Percentiles rank a stretch among this genome's conserved stretches.
Conservation (phyloP, 1,140 invertebrate species). For the Acromyrmex charruanus region DNA sequence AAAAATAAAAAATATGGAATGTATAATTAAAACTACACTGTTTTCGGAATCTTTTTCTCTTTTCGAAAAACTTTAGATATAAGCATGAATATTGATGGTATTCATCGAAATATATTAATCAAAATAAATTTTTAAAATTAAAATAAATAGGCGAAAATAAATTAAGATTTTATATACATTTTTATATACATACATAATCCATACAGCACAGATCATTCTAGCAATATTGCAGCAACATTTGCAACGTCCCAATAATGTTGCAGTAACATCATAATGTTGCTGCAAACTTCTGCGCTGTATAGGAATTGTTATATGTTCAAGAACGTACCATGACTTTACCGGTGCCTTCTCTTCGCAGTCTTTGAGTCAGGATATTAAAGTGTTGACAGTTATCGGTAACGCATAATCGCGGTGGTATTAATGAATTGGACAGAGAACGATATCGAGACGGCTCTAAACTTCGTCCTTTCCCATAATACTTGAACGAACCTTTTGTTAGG, state of each 20-base stretch:
- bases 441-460: slow-evolving; percentile 76
- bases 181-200: no score
- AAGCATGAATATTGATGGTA: background rate
- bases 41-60: background rate
- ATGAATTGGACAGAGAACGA: slow-evolving; percentile 76
- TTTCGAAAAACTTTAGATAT: background rate
- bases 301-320: background rate
- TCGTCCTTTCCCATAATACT: slow-evolving; percentile 86
- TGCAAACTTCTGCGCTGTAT: background rate
- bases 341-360: slow-evolving; percentile 78
- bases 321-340: slow-evolving; percentile 78
- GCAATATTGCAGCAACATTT: no score
- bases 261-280: background rate
- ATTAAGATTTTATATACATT: background rate
- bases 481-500: slow-evolving; percentile 89
- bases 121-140: background rate
- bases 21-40: background rate
- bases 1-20: background rate
- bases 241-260: no score
- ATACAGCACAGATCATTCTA: no score
- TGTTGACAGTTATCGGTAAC: slow-evolving; percentile 91
- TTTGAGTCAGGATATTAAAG: slow-evolving; percentile 85
- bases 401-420: slow-evolving; percentile 87
- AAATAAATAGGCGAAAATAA: background rate
- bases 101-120: slow-evolving; percentile 10